Conservation (phyloP, 2,113 vertebrate genomes). For the Toxotes chatareus region DNA sequence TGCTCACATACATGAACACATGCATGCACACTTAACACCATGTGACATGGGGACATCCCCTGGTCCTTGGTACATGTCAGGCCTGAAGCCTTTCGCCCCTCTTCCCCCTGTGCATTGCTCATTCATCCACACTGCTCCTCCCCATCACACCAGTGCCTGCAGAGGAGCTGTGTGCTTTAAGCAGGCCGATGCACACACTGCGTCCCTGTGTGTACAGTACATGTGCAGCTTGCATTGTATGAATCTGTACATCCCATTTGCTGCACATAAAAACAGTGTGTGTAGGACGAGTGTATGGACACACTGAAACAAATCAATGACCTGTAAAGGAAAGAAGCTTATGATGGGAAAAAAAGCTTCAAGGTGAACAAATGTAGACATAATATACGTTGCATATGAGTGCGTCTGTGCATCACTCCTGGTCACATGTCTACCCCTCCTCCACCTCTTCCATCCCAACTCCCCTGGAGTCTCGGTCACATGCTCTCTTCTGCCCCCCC, state of each 20-base stretch:
- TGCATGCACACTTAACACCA: slow-evolving; percentile 10
- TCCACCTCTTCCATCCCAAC: slow-evolving; percentile 34
- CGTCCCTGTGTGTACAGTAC: neutral
- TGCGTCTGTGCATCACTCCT: slow-evolving; percentile 25
- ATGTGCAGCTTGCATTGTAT: neutral
- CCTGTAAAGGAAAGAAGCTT: neutral
- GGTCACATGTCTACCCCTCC: slow-evolving; percentile 59
- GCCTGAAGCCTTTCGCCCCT: slow-evolving; percentile 40
- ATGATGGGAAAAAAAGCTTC: neutral
- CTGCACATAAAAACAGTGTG: neutral
- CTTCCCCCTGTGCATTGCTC: slow-evolving; percentile 25
- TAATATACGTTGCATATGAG: slow-evolving; percentile 3
- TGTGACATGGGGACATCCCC: slow-evolving; percentile 45
- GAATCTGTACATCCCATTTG: neutral
- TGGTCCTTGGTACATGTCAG: slow-evolving; percentile 19
- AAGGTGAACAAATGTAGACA: slow-evolving; percentile 7
- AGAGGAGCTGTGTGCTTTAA: slow-evolving; percentile 9
- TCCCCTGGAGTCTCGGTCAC: slow-evolving; percentile 61
- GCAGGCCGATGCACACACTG: neutral
- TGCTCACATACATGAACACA: slow-evolving; percentile 11
- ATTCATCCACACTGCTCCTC: slow-evolving; percentile 32
- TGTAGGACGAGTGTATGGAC: neutral
- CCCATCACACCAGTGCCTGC: slow-evolving; percentile 38
- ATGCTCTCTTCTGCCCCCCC: slow-evolving; percentile 41
- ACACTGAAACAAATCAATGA: neutral